Base-by-base conservation (phyloP, 1,140 invertebrate species). In the Rhagoletis pomonella region DNA sequence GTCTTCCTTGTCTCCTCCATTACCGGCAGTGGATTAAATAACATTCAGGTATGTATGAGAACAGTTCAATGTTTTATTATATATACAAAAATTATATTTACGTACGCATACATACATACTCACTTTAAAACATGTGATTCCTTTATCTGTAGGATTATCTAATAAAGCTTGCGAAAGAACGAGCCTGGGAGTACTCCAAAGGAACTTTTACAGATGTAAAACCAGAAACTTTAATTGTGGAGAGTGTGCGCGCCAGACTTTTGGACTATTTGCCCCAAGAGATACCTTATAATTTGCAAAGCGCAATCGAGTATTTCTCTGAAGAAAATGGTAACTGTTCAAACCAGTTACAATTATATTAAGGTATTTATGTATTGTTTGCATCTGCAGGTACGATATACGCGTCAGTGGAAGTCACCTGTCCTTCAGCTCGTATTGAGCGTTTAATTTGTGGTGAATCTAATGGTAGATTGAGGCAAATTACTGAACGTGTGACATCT, bases 1-100 rank as follows among this genome's bases (percentile, higher is more conserved):
- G 96, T 99, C 39, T 99, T 99, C 91, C 96, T 99, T 94, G 94
- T 98, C 10, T 99, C 98, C 39, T 96, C 98, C 0, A 91, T 98
- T 58, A 95, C 95, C 81, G 95, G 96, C 69, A 95, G 96, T 93
- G 97, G 97, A n/a, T 92, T 98, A 59, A 93, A 95, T 42, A 95
- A 96, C 89, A 93, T 98, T 29, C 95, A 95, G 93, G 96, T 97
- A 94, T 88, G 88, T 87, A 3, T 47, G 5, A 5, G 39, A 10
- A 44, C 47, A 2, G 14, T 65, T 9, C 10, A 73, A 60, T 29
- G 67, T 7, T 42, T 39, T 12, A 3, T 12, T 9, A 12, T 29
- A 39, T 69, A 44, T 39, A 39, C 6, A 17, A 87, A 62, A 73
- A 47, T 3, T 42, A 64, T 58, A 42, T 55, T 55, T 67, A 29